phyloP scores from a whole-genome alignment of 2,113 vertebrate species.

The Sphaerodactylus townsendi region DNA sequence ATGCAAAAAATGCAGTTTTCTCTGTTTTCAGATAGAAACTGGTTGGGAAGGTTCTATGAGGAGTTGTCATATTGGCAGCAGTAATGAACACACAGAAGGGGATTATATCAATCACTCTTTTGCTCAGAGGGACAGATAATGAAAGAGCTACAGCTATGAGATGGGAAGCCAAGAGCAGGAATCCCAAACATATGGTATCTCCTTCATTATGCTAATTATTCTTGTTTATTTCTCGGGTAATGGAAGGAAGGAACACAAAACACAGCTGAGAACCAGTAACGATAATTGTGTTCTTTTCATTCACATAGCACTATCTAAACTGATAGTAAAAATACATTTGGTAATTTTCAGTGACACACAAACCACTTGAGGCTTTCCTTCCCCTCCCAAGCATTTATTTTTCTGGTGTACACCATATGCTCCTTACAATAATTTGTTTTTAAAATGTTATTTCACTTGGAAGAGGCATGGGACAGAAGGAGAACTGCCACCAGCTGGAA shows the following conservation, averaged over 20 bases:
- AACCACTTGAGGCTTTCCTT: slow-evolving; percentile 36
- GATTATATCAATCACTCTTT: background rate
- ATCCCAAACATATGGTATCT: slow-evolving; percentile 30
- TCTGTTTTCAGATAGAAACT: slow-evolving; percentile 1
- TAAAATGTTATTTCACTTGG: slow-evolving; percentile 51
- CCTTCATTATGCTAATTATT: slow-evolving; percentile 33
- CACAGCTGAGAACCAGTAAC: slow-evolving; percentile 6
- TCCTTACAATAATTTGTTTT: slow-evolving; percentile 49
- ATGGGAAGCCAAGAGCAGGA: background rate
- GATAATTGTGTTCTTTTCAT: slow-evolving; percentile 1
- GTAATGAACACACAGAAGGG: slow-evolving; percentile 24
- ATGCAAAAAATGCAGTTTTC: background rate
- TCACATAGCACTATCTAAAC: slow-evolving; percentile 27
- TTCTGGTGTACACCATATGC: slow-evolving; percentile 15
- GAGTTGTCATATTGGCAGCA: slow-evolving; percentile 1
- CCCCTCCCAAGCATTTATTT: slow-evolving; percentile 18
- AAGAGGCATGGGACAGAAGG: slow-evolving; percentile 19
- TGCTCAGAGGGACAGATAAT: slow-evolving; percentile 18
- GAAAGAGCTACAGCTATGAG: slow-evolving; percentile 17
- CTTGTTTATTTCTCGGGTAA: slow-evolving; percentile 33
- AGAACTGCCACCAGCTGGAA: slow-evolving; percentile 42
- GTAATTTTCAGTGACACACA: slow-evolving; percentile 33
- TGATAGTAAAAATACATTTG: slow-evolving; percentile 29
- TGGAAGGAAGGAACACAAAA: slow-evolving; percentile 17
- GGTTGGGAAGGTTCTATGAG: slow-evolving; percentile 10